Evolutionary conservation across 2,113 vertebrate species (phyloP).

Genomic region (Alligator mississippiensis): DNA sequence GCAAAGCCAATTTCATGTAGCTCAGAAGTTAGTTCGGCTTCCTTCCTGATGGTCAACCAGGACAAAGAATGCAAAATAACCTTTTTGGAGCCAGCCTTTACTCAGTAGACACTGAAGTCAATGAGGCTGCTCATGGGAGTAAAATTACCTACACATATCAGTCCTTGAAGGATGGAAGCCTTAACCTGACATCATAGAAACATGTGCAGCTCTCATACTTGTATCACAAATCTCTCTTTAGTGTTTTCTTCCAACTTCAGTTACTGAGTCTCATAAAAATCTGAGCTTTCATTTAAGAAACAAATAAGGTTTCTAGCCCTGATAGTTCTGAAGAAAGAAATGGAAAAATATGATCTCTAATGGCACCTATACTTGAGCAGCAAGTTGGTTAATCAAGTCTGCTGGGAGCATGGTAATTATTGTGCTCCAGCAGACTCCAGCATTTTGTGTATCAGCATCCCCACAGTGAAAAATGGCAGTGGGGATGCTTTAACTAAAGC

Average conservation of each 20-base stretch:
- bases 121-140: not conserved
- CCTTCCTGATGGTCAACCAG: not conserved
- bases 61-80: not conserved
- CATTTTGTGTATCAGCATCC: too few relatives aligned
- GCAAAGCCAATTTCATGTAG: not conserved
- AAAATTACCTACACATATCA: not conserved
- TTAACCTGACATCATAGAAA: not conserved
- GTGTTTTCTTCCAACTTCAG: not conserved
- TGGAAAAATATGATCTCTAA: not conserved
- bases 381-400: too few relatives aligned
- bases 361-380: too few relatives aligned
- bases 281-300: not conserved
- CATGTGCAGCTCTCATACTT: not conserved
- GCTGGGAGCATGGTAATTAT: too few relatives aligned
- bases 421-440: too few relatives aligned
- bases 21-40: not conserved
- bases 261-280: rapidly evolving
- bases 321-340: not conserved
- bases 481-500: too few relatives aligned
- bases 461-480: too few relatives aligned
- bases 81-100: not conserved
- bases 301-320: not conserved
- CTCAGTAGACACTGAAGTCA: not conserved
- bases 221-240: not conserved
- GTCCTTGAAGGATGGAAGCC: not conserved